These are phyloP conservation scores for Tretioscincus oriximinensis DNA, from an alignment of 2,113 vertebrate genomes.

Conservation along the genomic window DNA sequence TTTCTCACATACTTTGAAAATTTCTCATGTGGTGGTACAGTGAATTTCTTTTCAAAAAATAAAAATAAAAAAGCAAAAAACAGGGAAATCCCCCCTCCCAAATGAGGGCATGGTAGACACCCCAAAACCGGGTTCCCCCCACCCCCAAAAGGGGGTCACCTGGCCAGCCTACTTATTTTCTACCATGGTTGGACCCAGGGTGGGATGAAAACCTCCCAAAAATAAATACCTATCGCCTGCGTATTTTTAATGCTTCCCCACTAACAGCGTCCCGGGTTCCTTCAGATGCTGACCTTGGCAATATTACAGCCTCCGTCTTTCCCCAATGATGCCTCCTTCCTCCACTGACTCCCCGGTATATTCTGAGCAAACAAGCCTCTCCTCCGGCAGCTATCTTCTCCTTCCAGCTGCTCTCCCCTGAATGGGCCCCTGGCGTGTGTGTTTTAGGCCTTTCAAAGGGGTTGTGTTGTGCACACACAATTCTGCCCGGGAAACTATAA, in stretches of 20 bases:
- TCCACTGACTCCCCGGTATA: conserved; percentile 39
- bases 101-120: no score
- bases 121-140: no score
- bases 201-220: no score
- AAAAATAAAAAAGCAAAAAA: no score
- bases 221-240: conserved; percentile 5
- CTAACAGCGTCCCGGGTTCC: neutral
- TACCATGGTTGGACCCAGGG: no score
- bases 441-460: accelerated
- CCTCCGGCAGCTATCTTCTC: conserved; percentile 37
- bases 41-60: no score
- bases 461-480: accelerated
- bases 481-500: neutral
- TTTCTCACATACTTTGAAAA: no score
- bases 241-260: neutral
- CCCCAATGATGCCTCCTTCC: conserved; percentile 46
- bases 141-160: no score
- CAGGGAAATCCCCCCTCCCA: no score
- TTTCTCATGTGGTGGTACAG: no score
- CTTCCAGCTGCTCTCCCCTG: conserved; percentile 14
- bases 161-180: no score
- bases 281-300: neutral
- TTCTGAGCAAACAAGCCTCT: conserved; percentile 58
- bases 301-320: conserved; percentile 40
- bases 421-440: accelerated